Base-by-base conservation (phyloP, 2,888 invertebrate genomes). In the Mimas tiliae region DNA sequence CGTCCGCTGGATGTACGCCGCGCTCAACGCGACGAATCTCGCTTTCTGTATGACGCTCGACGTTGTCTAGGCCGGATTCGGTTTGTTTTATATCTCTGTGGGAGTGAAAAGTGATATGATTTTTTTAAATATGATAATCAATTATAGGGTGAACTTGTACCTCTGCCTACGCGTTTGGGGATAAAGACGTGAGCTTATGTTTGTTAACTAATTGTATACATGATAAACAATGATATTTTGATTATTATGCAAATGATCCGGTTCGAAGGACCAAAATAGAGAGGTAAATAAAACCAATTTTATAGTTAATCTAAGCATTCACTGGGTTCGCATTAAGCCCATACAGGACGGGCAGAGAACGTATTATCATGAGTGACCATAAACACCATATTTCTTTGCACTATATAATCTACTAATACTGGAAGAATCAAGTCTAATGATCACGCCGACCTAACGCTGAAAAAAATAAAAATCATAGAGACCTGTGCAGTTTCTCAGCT, bases 1-100 rank as follows among this genome's bases (percentile, higher is more conserved):
- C 98, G 85, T 99, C 99, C 55, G 98, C 95, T 1, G 98, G 98
- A 93, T 98, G 98, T 62, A 98, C 95, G 65, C 95, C 95, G 69
- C 95, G 94, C 79, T 96, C 95, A 63, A 98, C 95, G 71, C 98
- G 95, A 55, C 97, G 95, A 33, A 98, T 96, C 89, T 98, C 98
- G 80, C 98, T 98, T 74, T 96, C 96, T 71, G 99, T 97, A 78
- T 97, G 96, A 67, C 96, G 95, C 86, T 99, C 98, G 47, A 99
- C 95, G 83, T 96, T 97, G 81, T 97, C 97, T 68, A 99, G 93
- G 65, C 97, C 96, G 70, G 95, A 94, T 86, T 99, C 99, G 45
- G 97, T 97, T 83, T 97, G 96, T 86, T 98, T 98, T 82, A 98
- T 97, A 90, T 99, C 98, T 76, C 97, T 95, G 86, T 68, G 38